Conservation (phyloP, 2,888 invertebrate species). For the Cephus pulcher region DNA sequence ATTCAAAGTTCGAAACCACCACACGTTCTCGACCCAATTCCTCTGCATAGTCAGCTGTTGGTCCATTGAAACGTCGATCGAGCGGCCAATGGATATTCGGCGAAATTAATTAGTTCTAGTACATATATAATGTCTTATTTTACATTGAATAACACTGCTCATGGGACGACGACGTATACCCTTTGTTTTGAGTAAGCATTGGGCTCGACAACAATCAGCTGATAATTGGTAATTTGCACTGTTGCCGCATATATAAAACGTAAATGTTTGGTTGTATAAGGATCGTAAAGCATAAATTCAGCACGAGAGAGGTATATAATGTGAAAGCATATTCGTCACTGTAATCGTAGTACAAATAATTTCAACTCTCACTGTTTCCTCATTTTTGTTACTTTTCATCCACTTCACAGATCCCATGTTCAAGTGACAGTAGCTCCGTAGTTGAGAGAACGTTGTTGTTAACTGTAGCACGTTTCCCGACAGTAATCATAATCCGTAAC, state of each 20-base stretch:
- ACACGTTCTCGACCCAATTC: conserved; percentile 61
- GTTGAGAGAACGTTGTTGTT: background rate
- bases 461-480: background rate
- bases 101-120: background rate
- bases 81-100: background rate
- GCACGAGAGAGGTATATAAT: background rate
- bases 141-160: background rate
- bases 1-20: conserved; percentile 61
- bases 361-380: background rate
- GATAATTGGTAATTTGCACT: background rate
- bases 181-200: background rate
- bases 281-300: background rate
- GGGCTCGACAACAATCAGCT: background rate
- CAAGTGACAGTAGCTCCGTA: background rate
- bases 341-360: background rate
- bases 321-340: background rate
- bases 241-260: background rate
- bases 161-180: background rate
- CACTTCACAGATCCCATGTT: background rate
- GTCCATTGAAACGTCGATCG: conserved; percentile 17
- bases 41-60: conserved; percentile 53
- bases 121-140: background rate
- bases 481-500: background rate
- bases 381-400: background rate
- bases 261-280: background rate